A percentile compares a stretch with the other conserved stretches of the same genome.
These are phyloP conservation scores for Yponomeuta plumbellus DNA, from an alignment of 2,888 invertebrate genomes.

Conservation along the genomic window DNA sequence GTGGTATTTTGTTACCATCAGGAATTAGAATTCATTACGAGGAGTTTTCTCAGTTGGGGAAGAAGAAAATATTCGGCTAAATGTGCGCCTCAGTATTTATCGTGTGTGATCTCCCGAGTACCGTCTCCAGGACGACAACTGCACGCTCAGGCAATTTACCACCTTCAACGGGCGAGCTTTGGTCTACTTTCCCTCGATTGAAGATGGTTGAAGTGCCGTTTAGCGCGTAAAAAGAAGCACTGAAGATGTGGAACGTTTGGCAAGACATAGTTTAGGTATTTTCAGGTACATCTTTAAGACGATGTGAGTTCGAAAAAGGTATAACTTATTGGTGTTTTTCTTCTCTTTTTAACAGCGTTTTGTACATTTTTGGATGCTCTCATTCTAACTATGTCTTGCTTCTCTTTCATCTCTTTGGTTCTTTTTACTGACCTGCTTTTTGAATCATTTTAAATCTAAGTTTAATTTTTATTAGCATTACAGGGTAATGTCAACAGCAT, in stretches of 20 bases:
- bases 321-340: background rate
- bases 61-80: too few relatives aligned
- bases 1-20: too few relatives aligned
- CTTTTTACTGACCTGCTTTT: slow-evolving; percentile 15
- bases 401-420: slow-evolving; percentile 51
- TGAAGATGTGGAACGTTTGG: slow-evolving; percentile 64
- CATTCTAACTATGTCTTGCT: slow-evolving; percentile 74
- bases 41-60: too few relatives aligned
- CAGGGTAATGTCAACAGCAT: too few relatives aligned
- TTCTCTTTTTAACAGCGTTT: slow-evolving; percentile 28
- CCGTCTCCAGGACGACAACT: background rate
- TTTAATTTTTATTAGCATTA: background rate
- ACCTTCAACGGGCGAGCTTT: slow-evolving; percentile 58
- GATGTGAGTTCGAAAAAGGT: background rate
- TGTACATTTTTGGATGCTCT: slow-evolving; percentile 42
- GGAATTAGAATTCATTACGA: too few relatives aligned
- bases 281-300: slow-evolving; percentile 31
- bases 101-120: too few relatives aligned
- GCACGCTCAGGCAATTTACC: background rate
- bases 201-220: background rate
- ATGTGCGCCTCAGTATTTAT: too few relatives aligned
- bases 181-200: slow-evolving; percentile 19
- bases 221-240: background rate
- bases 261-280: slow-evolving; percentile 63
- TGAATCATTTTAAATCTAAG: background rate